Base-by-base conservation (phyloP, 2,113 vertebrate genomes). In the Pagrus major region DNA sequence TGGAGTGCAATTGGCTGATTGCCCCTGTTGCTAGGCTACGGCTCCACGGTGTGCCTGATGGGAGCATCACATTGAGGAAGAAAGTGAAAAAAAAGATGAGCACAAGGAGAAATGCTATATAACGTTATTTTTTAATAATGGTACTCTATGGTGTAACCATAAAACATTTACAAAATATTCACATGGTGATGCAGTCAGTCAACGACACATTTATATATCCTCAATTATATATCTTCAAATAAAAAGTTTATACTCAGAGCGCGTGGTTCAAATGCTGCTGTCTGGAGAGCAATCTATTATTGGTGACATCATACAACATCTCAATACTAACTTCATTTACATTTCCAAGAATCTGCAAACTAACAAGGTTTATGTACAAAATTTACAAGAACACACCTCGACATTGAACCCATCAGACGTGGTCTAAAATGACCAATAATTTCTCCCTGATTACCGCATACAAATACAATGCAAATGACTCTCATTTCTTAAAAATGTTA, bases 131-230 rank as follows among this genome's bases (percentile, higher is more conserved):
- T 93, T 94, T 93, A 92, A 93, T 93, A 90, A 89, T 84, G 71
- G 81, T 79, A 78, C 75, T 92, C 85, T 93, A 89, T 88, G 81
- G 78, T 79, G 81, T 66, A 47, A 87, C 80, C 88, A 87, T 88
- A 87, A 84, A 89, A 93, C 90, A 93, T 92, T 91, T 93, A 92
- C 90, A 94, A 92, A 93, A 93, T 93, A 91, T 92, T 87, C 91
- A 92, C 88, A 89, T 70, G 58, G 75, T 72, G 64, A 91, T 86
- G 85, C 85, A 90, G 82, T 91, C 85, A 76, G 37, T 84, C 55
- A 72, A 89, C 87, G 88, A 67, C 84, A 94, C 89, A 86, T 91
- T 85, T 88, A 86, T 88, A n/a, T n/a, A n/a, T n/a, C n/a, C 84
- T 86, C 61, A 81, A 80, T 82, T 65, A 86, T 86, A 90, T 85